Evolutionary conservation across 2,888 invertebrate species (phyloP), one percentile per base, ranked within the genome.

Genomic region (Rhamphomyia laevipes): DNA sequence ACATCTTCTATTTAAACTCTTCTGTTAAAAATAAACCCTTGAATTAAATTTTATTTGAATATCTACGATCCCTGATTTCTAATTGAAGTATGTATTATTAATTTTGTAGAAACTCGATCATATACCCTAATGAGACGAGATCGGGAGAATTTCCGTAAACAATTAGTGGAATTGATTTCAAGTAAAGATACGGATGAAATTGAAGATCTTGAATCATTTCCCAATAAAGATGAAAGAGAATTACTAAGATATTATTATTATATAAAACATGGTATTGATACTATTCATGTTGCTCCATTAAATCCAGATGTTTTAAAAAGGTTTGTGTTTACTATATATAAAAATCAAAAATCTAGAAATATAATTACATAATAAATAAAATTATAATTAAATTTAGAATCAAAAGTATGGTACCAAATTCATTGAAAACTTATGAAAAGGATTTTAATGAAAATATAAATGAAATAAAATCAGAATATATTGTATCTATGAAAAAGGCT

Each of bases 191-290:
- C 58, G 7, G 73, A 65, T n/a, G 70, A 67, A 13, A 65, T 62
- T 3, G 66, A 71, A 40, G 50, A 37, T 13, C 13, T 15, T 17
- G 40, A 61, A 68, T 42, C 11, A 21, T 74, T 80, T 57, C 80
- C 81, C 12, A 75, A 78, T 27, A 73, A 75, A 2, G 76, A 77
- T 42, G 85, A 87, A 61, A 77, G 77, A 57, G 81, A 86, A 63
- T 69, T 84, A 59, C 67, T 86, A 46, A 77, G 90, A 54, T 94
- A 94, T 68, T 89, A 91, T 66, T 91, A 90, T 67, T 95, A 92
- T 62, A 80, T 94, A 44, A 82, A 84, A 60, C 84, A 91, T 66
- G 94, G 93, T 0, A 85, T 94, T 42, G 92, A 92, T 63, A 91
- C 91, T 4, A 82, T 85, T 54, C 86, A 92, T 63, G 88, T 94